Evolutionary conservation across 2,113 vertebrate species (phyloP).

Genomic region (Aptenodytes patagonicus): DNA sequence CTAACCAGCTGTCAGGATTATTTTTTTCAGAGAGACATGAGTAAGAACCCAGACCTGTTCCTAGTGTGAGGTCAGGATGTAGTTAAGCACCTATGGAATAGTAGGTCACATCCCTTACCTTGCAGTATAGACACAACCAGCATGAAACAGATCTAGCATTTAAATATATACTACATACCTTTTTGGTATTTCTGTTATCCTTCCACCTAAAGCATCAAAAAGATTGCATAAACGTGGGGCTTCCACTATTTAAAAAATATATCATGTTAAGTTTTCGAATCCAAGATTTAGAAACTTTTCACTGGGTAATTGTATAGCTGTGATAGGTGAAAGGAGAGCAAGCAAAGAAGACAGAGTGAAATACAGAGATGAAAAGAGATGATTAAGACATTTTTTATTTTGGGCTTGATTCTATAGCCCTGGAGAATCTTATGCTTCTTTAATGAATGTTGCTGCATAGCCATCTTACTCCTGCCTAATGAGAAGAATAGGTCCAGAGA

Average conservation of each 20-base stretch:
- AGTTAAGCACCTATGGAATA: neutral
- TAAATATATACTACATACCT: neutral
- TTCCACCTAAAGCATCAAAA: neutral
- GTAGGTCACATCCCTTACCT: neutral
- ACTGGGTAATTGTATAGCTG: neutral
- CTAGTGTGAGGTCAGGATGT: neutral
- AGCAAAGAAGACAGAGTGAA: neutral
- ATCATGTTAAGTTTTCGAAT: neutral
- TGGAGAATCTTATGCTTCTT: slow-evolving; percentile 5
- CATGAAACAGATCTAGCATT: neutral
- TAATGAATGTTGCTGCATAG: slow-evolving; percentile 21
- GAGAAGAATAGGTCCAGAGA: slow-evolving; percentile 29
- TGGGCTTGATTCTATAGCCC: neutral
- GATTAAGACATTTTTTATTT: slow-evolving; percentile 24
- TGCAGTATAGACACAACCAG: neutral
- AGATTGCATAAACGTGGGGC: neutral
- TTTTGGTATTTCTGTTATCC: neutral
- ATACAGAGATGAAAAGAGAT: slow-evolving; percentile 3
- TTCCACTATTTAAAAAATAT: neutral
- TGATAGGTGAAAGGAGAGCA: neutral
- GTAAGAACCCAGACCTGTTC: neutral
- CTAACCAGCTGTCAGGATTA: neutral
- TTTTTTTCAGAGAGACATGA: neutral
- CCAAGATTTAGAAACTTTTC: neutral
- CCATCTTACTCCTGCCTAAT: neutral